Evolutionary conservation across 2,797 vertebrate species (phyloP).

Genomic region (Threskiornis aethiopicus): DNA sequence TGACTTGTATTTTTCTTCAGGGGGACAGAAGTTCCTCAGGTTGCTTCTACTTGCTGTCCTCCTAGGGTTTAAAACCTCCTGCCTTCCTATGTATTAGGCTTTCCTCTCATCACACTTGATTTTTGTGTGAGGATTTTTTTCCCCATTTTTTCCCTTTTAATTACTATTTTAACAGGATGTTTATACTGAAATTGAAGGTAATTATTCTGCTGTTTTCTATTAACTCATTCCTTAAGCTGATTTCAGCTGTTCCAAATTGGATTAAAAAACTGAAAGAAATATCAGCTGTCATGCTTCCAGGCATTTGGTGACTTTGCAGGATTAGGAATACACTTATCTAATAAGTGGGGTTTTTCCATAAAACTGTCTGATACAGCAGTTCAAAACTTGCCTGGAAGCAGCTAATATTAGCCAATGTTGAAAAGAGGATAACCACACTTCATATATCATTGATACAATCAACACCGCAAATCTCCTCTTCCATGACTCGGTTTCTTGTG

Average conservation of each 20-base stretch:
- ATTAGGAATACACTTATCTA: not conserved
- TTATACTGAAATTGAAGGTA: not conserved
- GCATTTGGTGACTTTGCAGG: not conserved
- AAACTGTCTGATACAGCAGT: not conserved
- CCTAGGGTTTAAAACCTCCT: not conserved
- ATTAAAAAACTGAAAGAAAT: slow-evolving; percentile 1
- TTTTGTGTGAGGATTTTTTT: not conserved
- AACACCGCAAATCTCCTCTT: not conserved
- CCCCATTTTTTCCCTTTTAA: not conserved
- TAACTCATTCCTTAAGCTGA: not conserved
- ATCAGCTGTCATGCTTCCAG: not conserved
- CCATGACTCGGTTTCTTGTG: not conserved
- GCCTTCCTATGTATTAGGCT: not conserved
- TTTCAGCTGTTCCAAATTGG: not conserved
- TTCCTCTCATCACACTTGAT: not conserved
- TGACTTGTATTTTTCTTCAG: not conserved
- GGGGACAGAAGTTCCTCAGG: not conserved
- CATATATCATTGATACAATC: not conserved
- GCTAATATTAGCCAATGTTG: not conserved
- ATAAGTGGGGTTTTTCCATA: not conserved
- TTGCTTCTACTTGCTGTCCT: not conserved
- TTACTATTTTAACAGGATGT: not conserved
- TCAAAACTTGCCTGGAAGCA: not conserved
- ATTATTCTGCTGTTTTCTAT: slow-evolving; percentile 4
- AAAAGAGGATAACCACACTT: not conserved